phyloP scores from a whole-genome alignment of 2,113 vertebrate genomes.

The Pardalotus punctatus region DNA sequence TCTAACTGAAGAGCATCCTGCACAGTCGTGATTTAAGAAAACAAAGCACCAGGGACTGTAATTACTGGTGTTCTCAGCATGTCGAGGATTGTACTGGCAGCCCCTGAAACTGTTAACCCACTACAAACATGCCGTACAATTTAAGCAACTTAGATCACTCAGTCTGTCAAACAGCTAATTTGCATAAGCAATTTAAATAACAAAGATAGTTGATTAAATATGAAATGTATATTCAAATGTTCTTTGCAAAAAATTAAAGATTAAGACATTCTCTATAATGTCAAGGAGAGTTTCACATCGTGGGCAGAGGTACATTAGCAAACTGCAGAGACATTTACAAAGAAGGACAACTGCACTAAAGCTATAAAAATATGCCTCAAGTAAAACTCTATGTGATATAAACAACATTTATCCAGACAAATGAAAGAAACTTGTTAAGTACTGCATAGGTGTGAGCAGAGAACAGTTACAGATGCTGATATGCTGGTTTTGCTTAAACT shows the following conservation, averaged over 20 bases:
- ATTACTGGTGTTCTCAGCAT: slow-evolving; percentile 18
- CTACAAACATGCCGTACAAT: neutral
- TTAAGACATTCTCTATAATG: neutral
- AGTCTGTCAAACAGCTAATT: slow-evolving; percentile 28
- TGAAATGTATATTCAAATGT: neutral
- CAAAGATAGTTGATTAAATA: neutral
- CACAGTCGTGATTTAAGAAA: neutral
- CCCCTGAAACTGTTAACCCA: neutral
- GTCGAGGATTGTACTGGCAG: neutral
- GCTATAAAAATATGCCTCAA: neutral
- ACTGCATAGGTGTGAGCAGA: neutral
- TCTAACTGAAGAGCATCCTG: neutral
- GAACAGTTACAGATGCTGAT: neutral
- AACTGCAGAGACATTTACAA: neutral
- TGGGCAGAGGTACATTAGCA: neutral
- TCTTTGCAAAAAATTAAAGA: neutral
- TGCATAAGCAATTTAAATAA: slow-evolving; percentile 37
- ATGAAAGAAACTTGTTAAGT: neutral
- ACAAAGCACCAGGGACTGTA: slow-evolving; percentile 3
- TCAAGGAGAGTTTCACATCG: neutral
- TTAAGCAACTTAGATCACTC: slow-evolving; percentile 18
- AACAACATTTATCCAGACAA: neutral
- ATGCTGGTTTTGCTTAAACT: neutral
- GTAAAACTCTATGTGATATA: neutral
- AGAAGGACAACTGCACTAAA: neutral